Conservation (phyloP, 2,113 vertebrate genomes). For the Rattus rattus region DNA sequence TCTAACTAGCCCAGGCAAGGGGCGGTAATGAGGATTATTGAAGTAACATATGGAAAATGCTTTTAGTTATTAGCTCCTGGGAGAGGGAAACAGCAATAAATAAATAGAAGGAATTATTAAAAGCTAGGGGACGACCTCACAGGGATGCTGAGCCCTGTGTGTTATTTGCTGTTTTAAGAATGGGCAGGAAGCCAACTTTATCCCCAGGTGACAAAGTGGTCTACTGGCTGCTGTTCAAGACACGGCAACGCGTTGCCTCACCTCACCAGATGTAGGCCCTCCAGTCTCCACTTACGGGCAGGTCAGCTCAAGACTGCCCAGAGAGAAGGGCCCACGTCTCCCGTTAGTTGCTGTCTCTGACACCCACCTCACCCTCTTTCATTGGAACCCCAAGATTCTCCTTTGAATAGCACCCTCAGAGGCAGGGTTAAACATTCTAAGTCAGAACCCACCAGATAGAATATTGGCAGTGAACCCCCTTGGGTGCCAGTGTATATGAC, state of each 20-base stretch:
- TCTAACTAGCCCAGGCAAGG: constrained; percentile 33
- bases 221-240: constrained; percentile 60
- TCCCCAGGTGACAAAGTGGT: constrained; percentile 70
- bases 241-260: not conserved
- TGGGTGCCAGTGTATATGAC: not conserved
- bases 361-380: accelerated
- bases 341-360: not conserved
- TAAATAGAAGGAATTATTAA: constrained; percentile 78
- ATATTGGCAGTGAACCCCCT: not conserved
- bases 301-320: not conserved
- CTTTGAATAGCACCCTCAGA: not conserved
- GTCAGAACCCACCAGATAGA: not conserved
- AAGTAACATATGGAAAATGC: constrained; percentile 73
- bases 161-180: constrained; percentile 70
- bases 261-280: not conserved
- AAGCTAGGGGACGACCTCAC: constrained; percentile 65
- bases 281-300: not conserved
- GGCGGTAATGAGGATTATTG: constrained; percentile 60
- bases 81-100: constrained; percentile 66
- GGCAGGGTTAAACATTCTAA: not conserved
- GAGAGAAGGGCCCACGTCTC: not conserved
- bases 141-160: constrained; percentile 47
- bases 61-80: constrained; percentile 62
- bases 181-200: constrained; percentile 56
- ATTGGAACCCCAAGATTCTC: not conserved